phyloP scores from a whole-genome alignment of 2,888 invertebrate genomes.

The Yponomeuta cagnagella region DNA sequence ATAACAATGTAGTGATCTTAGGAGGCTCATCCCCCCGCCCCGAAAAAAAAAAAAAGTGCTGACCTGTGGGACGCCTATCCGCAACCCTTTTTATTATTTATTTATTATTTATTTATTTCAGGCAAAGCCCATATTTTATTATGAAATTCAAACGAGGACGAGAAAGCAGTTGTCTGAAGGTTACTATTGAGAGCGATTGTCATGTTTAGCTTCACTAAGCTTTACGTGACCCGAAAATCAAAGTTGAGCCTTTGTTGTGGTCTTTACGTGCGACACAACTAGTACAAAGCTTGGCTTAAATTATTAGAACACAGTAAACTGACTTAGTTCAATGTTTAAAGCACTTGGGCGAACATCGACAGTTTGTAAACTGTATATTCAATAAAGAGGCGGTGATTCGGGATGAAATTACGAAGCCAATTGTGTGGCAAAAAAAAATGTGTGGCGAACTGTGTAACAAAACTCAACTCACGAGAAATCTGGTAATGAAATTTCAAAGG shows the following conservation, averaged over 20 bases:
- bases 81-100: too few species aligned
- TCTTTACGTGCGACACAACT: constrained; percentile 22
- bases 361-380: constrained; percentile 13
- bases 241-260: constrained; percentile 27
- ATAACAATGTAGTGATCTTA: too few species aligned
- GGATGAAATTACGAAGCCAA: neutral
- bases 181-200: neutral
- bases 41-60: too few species aligned
- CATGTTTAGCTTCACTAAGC: constrained; percentile 18
- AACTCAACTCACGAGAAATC: constrained; percentile 4
- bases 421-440: constrained; percentile 12
- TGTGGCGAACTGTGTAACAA: neutral
- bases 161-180: neutral
- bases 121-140: too few species aligned
- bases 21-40: too few species aligned
- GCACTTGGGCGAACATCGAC: too few species aligned
- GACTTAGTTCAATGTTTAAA: too few species aligned
- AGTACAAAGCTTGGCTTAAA: constrained; percentile 11
- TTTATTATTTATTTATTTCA: too few species aligned
- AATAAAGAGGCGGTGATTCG: neutral
- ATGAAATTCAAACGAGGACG: neutral
- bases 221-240: constrained; percentile 26
- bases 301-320: neutral
- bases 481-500: constrained; percentile 6
- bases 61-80: too few species aligned